Percentiles rank a stretch among this genome's conserved stretches.
phyloP scores from a whole-genome alignment of 2,888 invertebrate species.

The Neria commutata region DNA sequence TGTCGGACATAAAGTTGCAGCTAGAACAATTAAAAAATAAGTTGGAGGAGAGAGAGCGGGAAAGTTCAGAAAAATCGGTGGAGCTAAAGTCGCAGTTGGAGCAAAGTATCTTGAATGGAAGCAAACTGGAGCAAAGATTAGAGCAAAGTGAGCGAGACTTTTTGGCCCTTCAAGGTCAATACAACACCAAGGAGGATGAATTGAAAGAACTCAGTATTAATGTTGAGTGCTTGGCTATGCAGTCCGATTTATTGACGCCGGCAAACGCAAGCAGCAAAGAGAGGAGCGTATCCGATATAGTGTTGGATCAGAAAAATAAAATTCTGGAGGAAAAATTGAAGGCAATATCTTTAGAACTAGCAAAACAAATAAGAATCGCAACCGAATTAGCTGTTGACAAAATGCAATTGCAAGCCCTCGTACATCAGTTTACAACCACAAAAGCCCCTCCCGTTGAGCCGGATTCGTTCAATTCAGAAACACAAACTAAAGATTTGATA shows the following conservation, averaged over 20 bases:
- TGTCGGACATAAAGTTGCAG: too few relatives aligned
- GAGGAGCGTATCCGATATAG: not conserved
- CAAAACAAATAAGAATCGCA: conserved; percentile 14
- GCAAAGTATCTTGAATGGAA: not conserved
- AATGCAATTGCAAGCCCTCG: conserved; percentile 12
- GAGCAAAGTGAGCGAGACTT: conserved; percentile 18
- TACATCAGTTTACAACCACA: not conserved
- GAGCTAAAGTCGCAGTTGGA: conserved; percentile 6
- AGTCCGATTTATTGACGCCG: too few relatives aligned
- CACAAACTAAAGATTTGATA: too few relatives aligned
- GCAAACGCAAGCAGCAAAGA: too few relatives aligned
- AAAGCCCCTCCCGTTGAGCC: too few relatives aligned
- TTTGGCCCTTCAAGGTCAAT: conserved; percentile 20
- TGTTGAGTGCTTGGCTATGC: too few relatives aligned
- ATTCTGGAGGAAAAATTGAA: conserved; percentile 22
- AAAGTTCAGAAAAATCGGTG: not conserved
- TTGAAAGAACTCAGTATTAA: conserved; percentile 1
- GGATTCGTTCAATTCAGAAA: too few relatives aligned
- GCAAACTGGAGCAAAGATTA: conserved; percentile 12
- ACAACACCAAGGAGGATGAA: conserved; percentile 17
- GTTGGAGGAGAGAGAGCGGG: too few relatives aligned
- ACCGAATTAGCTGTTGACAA: conserved; percentile 21
- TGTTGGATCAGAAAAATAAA: conserved; percentile 12
- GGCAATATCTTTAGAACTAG: conserved; percentile 14
- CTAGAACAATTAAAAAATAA: too few relatives aligned